Percentiles rank a stretch among this genome's conserved stretches.
phyloP scores from a whole-genome alignment of 2,797 vertebrate species.

The Clarias fuscus region DNA sequence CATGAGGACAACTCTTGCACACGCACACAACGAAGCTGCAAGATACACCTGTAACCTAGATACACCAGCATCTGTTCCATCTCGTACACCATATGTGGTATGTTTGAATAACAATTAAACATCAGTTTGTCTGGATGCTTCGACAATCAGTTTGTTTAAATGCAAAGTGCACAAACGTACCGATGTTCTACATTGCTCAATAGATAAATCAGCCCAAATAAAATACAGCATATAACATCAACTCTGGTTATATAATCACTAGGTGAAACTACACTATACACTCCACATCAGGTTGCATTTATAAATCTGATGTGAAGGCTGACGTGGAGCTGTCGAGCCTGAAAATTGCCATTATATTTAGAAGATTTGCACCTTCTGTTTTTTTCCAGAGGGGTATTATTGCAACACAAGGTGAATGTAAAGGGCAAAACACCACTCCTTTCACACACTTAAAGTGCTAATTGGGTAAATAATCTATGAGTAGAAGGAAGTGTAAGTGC shows the following conservation, averaged over 20 bases:
- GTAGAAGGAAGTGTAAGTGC: constrained; percentile 19
- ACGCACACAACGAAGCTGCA: neutral
- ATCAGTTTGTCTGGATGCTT: constrained; percentile 4
- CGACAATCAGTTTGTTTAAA: neutral
- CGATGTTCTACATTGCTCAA: too few species aligned
- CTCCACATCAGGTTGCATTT: too few species aligned
- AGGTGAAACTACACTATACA: too few species aligned
- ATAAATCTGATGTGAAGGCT: neutral
- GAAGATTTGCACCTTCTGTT: neutral
- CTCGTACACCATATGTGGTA: neutral
- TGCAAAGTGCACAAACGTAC: too few species aligned
- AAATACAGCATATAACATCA: too few species aligned
- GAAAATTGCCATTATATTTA: neutral
- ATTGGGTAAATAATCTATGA: constrained; percentile 12
- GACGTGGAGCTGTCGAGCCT: neutral
- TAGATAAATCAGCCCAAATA: too few species aligned
- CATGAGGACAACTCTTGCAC: neutral
- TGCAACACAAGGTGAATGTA: neutral
- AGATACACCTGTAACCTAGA: constrained; percentile 35
- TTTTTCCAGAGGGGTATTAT: neutral
- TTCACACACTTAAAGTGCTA: constrained; percentile 30
- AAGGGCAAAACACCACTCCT: neutral
- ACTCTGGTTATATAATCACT: too few species aligned
- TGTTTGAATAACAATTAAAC: constrained; percentile 27
- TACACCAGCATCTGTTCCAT: constrained; percentile 14